Conservation (phyloP, 1,140 invertebrate species). For the Drosophila subobscura region DNA sequence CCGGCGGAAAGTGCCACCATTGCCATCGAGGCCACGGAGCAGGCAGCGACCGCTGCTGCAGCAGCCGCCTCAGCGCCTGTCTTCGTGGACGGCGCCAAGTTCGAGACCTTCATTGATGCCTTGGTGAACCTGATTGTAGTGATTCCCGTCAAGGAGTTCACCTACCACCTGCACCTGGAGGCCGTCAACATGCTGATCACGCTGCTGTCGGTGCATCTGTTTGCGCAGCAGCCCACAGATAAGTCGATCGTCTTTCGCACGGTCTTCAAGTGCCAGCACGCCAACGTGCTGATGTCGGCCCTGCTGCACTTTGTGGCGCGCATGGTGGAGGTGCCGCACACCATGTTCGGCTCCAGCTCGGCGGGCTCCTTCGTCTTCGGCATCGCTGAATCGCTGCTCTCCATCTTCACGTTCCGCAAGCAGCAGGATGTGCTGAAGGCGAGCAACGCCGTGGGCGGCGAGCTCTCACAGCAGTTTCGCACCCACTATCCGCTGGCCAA, state of each 20-base stretch:
- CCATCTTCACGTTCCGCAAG: conserved; percentile 85
- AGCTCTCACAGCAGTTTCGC: conserved; percentile 84
- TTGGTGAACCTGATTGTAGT: conserved; percentile 80
- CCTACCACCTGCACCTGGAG: conserved; percentile 94
- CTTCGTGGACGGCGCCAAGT: conserved; percentile 79
- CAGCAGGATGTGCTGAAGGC: conserved; percentile 81
- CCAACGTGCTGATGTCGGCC: conserved; percentile 88
- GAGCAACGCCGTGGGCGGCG: conserved; percentile 49
- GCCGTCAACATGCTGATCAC: conserved; percentile 94
- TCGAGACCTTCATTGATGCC: conserved; percentile 82
- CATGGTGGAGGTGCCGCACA: conserved; percentile 89
- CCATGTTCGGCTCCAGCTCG: conserved; percentile 86
- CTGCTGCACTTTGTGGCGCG: conserved; percentile 91
- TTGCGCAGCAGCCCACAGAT: conserved; percentile 86
- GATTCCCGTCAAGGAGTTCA: conserved; percentile 87
- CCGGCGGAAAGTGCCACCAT: conserved; percentile 53
- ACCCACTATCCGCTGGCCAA: conserved; percentile 89
- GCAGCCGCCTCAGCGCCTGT: conserved; percentile 26
- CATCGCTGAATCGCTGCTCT: conserved; percentile 90
- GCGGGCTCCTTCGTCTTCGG: conserved; percentile 93
- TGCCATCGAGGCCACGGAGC: conserved; percentile 74
- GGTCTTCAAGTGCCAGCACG: conserved; percentile 89
- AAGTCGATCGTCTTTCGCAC: conserved; percentile 85
- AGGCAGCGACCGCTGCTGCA: conserved; percentile 11
- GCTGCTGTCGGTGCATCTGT: conserved; percentile 94